Evolutionary conservation across 2,888 invertebrate genomes (phyloP).

Genomic region (Dynastes grantii): DNA sequence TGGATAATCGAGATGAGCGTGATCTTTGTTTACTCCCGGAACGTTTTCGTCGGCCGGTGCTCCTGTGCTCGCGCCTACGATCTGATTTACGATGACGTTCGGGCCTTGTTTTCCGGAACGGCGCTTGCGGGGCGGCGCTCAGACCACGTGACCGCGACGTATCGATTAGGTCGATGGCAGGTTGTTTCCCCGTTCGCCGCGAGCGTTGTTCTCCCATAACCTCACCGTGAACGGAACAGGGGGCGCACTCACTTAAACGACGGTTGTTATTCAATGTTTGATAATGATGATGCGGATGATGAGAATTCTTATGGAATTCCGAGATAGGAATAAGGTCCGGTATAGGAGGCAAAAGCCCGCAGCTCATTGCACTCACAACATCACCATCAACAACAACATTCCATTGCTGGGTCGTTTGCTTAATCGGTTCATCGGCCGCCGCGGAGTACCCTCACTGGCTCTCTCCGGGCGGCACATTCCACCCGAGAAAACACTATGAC

Average conservation of each 20-base stretch:
- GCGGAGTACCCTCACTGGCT: conserved; percentile 51
- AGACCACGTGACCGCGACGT: conserved; percentile 69
- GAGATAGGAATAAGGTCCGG: conserved; percentile 70
- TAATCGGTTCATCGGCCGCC: conserved; percentile 52
- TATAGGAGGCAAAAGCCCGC: conserved; percentile 67
- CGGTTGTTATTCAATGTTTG: conserved; percentile 54
- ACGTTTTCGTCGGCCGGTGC: conserved; percentile 60
- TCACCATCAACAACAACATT: conserved; percentile 49
- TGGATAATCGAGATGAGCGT: conserved; percentile 57
- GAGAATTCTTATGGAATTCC: conserved; percentile 65
- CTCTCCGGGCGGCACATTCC: conserved; percentile 53
- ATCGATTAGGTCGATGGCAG: conserved; percentile 68
- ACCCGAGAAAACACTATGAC: conserved; percentile 38
- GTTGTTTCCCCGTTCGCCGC: conserved; percentile 66
- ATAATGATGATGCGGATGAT: conserved; percentile 58
- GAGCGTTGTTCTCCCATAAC: conserved; percentile 70
- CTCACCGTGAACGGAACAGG: conserved; percentile 64
- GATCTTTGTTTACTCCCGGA: conserved; percentile 55
- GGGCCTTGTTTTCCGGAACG: conserved; percentile 69
- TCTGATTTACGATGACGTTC: conserved; percentile 71
- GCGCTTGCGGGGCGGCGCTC: conserved; percentile 68
- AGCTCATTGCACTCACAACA: conserved; percentile 65
- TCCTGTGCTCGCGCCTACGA: conserved; percentile 68
- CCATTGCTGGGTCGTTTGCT: conserved; percentile 46
- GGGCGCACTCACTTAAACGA: conserved; percentile 62